Base-by-base conservation (phyloP, 2,113 vertebrate species). In the Lampris megalopsis region DNA sequence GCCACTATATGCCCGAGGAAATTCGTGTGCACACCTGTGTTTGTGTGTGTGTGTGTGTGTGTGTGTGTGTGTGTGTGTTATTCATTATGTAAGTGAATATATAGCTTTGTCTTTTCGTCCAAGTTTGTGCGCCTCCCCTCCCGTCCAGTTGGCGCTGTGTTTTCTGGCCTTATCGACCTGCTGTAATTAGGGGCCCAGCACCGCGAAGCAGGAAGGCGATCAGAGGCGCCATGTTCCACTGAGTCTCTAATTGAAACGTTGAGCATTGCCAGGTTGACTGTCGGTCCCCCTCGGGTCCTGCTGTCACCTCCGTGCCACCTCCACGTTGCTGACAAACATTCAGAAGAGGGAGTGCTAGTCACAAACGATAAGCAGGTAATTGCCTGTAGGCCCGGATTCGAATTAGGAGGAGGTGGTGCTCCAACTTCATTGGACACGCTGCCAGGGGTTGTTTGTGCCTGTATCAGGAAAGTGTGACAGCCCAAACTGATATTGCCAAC, bases 231-330 rank as follows among this genome's bases (percentile, higher is more conserved):
- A 52, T 79, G 83, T 89, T 89, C 75, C 65, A 3, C 73, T 57
- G 58, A 81, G 79, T 56, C 83, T 78, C 89, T 92, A 92, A 92
- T 93, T 93, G 90, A 91, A 89, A 90, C 73, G 63, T 77, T 77
- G 76, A 89, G 82, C 52, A 2, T 77, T 75, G 73, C 82, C 76
- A 77, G 68, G 79, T 82, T 75, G 63, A 37, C 57, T 60, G 5
- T 52, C 8, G 0, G 2, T 48, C 56, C 69, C 73, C 78, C 71
- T 63, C 37, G 41, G 71, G 82, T 71, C 79, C 77, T 2, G 9
- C 82, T 83, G 86, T 79, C 77, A 41, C 76, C 73, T 77, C 38
- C 2, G 35, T 47, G 4, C 75, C 82, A 75, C 85, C 77, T 77
- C 71, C 69, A 65, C 47, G 37, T 56, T 68, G 10, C 62, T 77